Base-by-base conservation (phyloP, 2,113 vertebrate species). In the Aegotheles bennettii region DNA sequence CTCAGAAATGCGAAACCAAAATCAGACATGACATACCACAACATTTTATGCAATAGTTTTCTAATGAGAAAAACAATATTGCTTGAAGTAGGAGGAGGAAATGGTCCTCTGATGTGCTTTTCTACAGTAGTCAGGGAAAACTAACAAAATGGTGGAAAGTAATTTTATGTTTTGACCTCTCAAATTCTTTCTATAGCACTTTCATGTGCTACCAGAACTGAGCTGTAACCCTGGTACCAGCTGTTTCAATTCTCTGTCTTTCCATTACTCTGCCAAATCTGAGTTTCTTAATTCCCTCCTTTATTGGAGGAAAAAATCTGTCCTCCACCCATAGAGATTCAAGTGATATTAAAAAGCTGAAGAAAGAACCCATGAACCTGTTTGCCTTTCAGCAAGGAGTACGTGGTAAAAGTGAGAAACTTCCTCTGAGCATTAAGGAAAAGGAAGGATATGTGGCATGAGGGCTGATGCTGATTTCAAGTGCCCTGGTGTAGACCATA, bases 121-220 rank as follows among this genome's bases (percentile, higher is more conserved):
- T 88, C 59, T 87, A 40, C 61, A 71, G 47, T 73, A 94, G 45
- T 31, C 16, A 50, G 79, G 83, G 91, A 86, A 94, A 97, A 84
- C 75, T 79, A 92, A 54, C 38, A 93, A 67, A 71, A 71, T 91
- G 65, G 43, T 79, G 59, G 78, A 89, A 95, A 96, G 89, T 78
- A 87, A 96, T 97, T 96, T 95, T 81, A 89, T 51, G 14, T 93
- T 96, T 86, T 96, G 93, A 96, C 88, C 94, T 96, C 88, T 88
- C 43, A 67, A 84, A 91, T 93, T 92, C 61, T 51, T 92, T 88
- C 59, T 92, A 82, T 91, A 95, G 50, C 92, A 63, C 50, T 94
- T 96, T 79, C 84, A 82, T 77, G 65, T 88, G 79, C 69, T 89
- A 33, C 1, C 5, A 86, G 50, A 90, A 38, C 71, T 88, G 35